Base-by-base conservation (phyloP, 2,888 invertebrate species). In the Marronus borbonicus region DNA sequence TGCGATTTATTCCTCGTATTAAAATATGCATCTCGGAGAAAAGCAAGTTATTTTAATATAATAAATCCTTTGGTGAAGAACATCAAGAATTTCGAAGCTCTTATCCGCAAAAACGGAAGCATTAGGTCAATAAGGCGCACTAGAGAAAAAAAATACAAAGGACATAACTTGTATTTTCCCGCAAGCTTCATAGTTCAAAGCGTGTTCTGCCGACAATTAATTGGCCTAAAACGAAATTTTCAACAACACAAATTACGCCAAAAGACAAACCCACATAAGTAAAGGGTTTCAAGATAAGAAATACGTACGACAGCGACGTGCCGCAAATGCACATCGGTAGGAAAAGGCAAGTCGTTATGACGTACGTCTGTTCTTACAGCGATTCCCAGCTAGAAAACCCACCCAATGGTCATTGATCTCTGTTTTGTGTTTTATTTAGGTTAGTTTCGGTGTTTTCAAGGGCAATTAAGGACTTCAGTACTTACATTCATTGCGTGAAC, bases 391-490 rank as follows among this genome's bases (percentile, higher is more conserved):
- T 83, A 84, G 84, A 85, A 85, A 87, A 86, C 88, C 88, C 88
- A 87, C 88, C 88, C 87, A 78, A 88, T 88, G 88, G 88, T 88
- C 88, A 88, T 88, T 88, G 88, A 88, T 88, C 88, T 85, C 82
- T 81, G 82, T 84, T 85, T 85, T 83, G 78, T 78, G 78, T 74
- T 68, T 69, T 77, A 77, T 74, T 72, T 76, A 74, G 79, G 75
- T 77, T 80, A 80, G 80, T 78, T 80, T 79, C 52, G 76, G 39
- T 50, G 70, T 60, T 44, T 58, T 55, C 60, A 14, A 14, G 68
- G 68, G 64, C 64, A 39, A 52, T 66, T 76, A 62, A 39, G 31
- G 17, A 62, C 58, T 52, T 3, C 24, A 49, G 77, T 80, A 80
- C 81, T 80, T 69, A 81, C 81, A 80, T 80, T 80, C 81, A 81